A percentile compares a stretch with the other conserved stretches of the same genome.
Evolutionary conservation across 2,797 vertebrate genomes (phyloP).

Genomic region (Buceros bicornis): DNA sequence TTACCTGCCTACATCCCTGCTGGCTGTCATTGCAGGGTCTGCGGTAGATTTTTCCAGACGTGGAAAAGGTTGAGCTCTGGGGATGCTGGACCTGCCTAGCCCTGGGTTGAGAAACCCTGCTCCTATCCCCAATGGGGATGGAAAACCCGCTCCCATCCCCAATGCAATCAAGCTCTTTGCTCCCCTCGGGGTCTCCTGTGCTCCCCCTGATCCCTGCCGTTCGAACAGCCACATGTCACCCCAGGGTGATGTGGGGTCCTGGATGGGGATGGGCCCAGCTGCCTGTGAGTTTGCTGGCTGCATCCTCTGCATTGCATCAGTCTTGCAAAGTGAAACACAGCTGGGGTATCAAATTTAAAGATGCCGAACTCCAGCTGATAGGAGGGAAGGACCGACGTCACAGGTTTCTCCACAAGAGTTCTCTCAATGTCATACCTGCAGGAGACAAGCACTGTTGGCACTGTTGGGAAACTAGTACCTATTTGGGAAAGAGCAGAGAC

Average conservation of each 20-base stretch:
- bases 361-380: not conserved
- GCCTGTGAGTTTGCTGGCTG: rapidly evolving
- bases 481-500: not conserved
- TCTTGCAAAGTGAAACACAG: not conserved
- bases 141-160: not conserved
- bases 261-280: not conserved
- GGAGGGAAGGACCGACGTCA: not conserved
- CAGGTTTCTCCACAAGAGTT: not conserved
- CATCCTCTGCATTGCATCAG: rapidly evolving
- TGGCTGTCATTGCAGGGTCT: not conserved
- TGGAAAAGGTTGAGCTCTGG: not conserved
- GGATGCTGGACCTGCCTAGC: not conserved
- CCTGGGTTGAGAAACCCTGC: not conserved
- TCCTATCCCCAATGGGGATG: not conserved
- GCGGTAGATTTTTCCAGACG: not conserved
- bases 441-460: not conserved
- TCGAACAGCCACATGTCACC: not conserved
- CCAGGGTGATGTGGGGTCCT: rapidly evolving
- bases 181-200: not conserved
- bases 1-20: not conserved
- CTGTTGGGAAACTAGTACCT: not conserved
- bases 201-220: rapidly evolving
- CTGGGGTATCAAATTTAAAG: not conserved
- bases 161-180: not conserved
- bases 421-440: not conserved